A percentile compares a stretch with the other conserved stretches of the same genome.
Evolutionary conservation across 2,888 invertebrate species (phyloP).

Genomic region (Rapana venosa): DNA sequence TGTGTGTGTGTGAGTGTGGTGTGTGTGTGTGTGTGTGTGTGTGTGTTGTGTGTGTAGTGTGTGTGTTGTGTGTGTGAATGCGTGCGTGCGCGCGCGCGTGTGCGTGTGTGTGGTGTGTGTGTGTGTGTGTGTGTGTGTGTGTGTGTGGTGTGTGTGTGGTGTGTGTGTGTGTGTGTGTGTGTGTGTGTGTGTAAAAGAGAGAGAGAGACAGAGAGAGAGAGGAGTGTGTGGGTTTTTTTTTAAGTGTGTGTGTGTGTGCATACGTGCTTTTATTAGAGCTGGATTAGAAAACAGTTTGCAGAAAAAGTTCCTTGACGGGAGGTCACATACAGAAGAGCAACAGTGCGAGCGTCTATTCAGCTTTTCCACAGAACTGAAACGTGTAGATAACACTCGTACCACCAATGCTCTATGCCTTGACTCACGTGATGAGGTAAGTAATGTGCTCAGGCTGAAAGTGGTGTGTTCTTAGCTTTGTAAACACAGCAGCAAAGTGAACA

Average conservation of each 20-base stretch:
- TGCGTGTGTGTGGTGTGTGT: too few species aligned
- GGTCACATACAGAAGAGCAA: slow-evolving; percentile 45
- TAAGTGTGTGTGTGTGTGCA: background rate
- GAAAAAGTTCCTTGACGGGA: slow-evolving; percentile 36
- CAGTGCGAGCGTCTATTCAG: slow-evolving; percentile 46
- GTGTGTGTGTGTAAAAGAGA: background rate
- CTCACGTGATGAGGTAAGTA: slow-evolving; percentile 49
- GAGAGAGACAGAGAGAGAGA: too few species aligned
- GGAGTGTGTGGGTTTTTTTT: background rate
- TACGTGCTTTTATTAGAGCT: background rate
- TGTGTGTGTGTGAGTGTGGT: background rate
- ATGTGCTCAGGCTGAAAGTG: too few species aligned
- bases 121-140: too few species aligned
- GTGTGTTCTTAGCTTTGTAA: too few species aligned
- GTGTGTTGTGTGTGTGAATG: background rate
- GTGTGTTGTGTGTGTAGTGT: background rate
- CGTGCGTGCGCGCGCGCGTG: background rate
- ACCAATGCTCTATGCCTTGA: slow-evolving; percentile 50
- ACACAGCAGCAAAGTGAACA: too few species aligned
- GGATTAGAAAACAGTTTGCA: background rate
- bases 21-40: background rate
- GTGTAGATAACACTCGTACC: slow-evolving; percentile 47
- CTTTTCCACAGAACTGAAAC: slow-evolving; percentile 47
- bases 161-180: slow-evolving; percentile 19
- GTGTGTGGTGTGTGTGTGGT: background rate